These are phyloP conservation scores for Pectinophora gossypiella DNA, from an alignment of 1,140 invertebrate species.

Conservation along the genomic window DNA sequence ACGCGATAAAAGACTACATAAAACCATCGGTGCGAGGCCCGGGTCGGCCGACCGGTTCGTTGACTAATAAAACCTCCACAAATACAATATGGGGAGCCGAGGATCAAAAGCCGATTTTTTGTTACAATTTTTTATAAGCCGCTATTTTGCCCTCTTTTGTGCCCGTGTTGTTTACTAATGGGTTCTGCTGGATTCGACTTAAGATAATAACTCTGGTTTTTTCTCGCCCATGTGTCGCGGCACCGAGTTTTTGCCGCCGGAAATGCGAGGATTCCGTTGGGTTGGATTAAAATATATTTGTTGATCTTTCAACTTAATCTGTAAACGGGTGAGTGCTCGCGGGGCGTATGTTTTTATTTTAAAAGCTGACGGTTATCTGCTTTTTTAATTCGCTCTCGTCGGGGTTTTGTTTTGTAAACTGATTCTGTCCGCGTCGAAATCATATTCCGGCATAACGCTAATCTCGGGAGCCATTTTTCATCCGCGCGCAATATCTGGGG, in stretches of 20 bases:
- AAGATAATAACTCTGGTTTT: constrained; percentile 73
- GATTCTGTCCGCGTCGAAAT: constrained; percentile 40
- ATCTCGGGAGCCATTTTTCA: constrained; percentile 36
- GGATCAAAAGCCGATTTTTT: constrained; percentile 73
- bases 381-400: constrained; percentile 33
- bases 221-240: constrained; percentile 65
- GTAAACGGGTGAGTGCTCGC: constrained; percentile 34
- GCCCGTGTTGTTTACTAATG: constrained; percentile 74
- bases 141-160: constrained; percentile 73
- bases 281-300: constrained; percentile 70
- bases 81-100: constrained; percentile 58
- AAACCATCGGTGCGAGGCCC: constrained; percentile 28
- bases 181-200: constrained; percentile 73
- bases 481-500: constrained; percentile 33
- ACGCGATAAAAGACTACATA: constrained; percentile 26
- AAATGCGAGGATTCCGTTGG: constrained; percentile 64
- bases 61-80: constrained; percentile 68
- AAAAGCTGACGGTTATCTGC: constrained; percentile 23
- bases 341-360: constrained; percentile 35
- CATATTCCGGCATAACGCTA: constrained; percentile 18
- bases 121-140: constrained; percentile 64
- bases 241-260: constrained; percentile 59
- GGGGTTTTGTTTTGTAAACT: constrained; percentile 37
- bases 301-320: constrained; percentile 65
- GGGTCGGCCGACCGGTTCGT: constrained; percentile 45